phyloP scores from a whole-genome alignment of 1,140 invertebrate genomes.

The Thaumetopoea pityocampa region DNA sequence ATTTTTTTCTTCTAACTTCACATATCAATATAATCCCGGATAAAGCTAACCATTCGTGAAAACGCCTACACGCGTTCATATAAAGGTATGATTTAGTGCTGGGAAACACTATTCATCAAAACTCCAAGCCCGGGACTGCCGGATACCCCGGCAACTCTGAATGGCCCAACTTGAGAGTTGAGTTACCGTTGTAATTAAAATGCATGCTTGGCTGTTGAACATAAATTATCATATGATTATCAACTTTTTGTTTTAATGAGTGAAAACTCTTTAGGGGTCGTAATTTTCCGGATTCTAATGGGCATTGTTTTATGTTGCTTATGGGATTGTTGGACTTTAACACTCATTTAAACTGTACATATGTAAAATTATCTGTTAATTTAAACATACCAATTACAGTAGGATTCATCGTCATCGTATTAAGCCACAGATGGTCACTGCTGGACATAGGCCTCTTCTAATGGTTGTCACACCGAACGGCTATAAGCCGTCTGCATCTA shows the following conservation, averaged over 20 bases:
- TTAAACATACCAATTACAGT: too few species aligned
- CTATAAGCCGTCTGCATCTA: too few species aligned
- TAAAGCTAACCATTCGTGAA: slow-evolving; percentile 16
- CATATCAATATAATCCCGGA: slow-evolving; percentile 8
- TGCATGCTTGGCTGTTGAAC: slow-evolving; percentile 26
- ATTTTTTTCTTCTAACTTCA: slow-evolving; percentile 18
- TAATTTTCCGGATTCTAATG: slow-evolving; percentile 19
- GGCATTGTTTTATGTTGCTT: slow-evolving; percentile 13
- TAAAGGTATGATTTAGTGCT: slow-evolving; percentile 35
- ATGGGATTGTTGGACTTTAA: slow-evolving; percentile 7
- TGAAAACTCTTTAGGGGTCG: slow-evolving; percentile 15
- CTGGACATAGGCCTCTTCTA: too few species aligned
- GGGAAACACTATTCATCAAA: slow-evolving; percentile 36
- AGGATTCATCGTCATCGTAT: too few species aligned
- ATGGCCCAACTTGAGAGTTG: slow-evolving; percentile 31
- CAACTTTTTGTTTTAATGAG: slow-evolving; percentile 20
- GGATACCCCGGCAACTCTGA: slow-evolving; percentile 23
- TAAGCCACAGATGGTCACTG: too few species aligned
- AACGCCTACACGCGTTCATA: slow-evolving; percentile 33
- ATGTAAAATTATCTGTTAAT: slow-evolving; percentile 10
- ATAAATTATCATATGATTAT: slow-evolving; percentile 23
- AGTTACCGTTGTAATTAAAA: slow-evolving; percentile 43
- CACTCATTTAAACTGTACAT: slow-evolving; percentile 5
- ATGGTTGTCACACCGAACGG: too few species aligned
- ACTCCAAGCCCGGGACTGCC: slow-evolving; percentile 18